Evolutionary conservation across 2,797 vertebrate genomes (phyloP).

Genomic region (Leucoraja ocellata): DNA sequence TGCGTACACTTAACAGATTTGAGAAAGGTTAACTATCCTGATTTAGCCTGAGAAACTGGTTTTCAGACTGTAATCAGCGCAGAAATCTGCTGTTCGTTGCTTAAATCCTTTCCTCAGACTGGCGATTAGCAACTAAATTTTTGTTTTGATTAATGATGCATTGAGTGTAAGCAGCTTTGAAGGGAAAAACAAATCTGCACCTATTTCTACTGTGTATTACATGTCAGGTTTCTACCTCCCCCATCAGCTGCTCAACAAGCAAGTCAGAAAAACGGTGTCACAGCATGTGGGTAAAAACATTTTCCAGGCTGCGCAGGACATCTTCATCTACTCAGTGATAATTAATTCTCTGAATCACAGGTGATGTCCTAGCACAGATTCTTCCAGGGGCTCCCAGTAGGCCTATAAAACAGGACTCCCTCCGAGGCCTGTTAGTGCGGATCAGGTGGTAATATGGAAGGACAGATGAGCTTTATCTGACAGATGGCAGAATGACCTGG

Average conservation of each 20-base stretch:
- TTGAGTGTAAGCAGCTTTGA: conserved; percentile 77
- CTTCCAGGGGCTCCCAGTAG: conserved; percentile 63
- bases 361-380: conserved; percentile 67
- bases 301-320: conserved; percentile 59
- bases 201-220: background rate
- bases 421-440: conserved; percentile 80
- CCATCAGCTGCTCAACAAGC: background rate
- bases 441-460: conserved; percentile 83
- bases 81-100: conserved; percentile 72
- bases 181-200: conserved; percentile 43
- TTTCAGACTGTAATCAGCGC: conserved; percentile 72
- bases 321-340: conserved; percentile 71
- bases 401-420: conserved; percentile 69
- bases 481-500: conserved; percentile 82
- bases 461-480: conserved; percentile 77
- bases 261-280: background rate
- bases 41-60: conserved; percentile 66
- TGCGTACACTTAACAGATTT: conserved; percentile 54
- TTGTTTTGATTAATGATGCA: conserved; percentile 72
- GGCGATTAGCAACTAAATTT: conserved; percentile 73
- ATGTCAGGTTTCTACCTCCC: background rate
- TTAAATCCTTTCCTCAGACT: conserved; percentile 70
- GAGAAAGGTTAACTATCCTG: conserved; percentile 64
- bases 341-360: conserved; percentile 75
- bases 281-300: conserved; percentile 51